Evolutionary conservation across 2,113 vertebrate genomes (phyloP).

Genomic region (Dryoscopus gambensis): DNA sequence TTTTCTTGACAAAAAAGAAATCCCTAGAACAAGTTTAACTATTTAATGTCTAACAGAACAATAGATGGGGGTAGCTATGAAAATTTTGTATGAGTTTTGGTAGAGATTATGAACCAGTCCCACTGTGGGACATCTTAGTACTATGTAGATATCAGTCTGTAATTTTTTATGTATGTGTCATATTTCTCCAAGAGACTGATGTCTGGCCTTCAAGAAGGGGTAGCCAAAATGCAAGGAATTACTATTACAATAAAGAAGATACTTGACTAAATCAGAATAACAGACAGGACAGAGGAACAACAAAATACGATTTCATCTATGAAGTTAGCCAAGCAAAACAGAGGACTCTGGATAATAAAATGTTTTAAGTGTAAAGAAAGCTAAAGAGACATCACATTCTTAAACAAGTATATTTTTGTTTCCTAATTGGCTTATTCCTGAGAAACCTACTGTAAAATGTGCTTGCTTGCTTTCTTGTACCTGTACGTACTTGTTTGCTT

Average conservation of each 20-base stretch:
- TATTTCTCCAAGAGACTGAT: neutral
- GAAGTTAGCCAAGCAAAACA: neutral
- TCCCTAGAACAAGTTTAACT: neutral
- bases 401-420: neutral
- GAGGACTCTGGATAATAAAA: neutral
- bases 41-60: neutral
- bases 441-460: neutral
- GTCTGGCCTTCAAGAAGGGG: neutral
- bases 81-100: neutral
- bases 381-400: neutral
- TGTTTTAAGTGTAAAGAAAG: neutral
- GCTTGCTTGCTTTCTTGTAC: neutral
- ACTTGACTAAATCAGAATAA: neutral
- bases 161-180: neutral
- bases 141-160: neutral
- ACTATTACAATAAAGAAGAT: neutral
- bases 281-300: neutral
- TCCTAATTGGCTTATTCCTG: neutral
- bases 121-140: neutral
- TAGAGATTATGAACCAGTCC: accelerated
- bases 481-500: neutral
- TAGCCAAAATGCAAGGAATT: neutral
- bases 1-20: neutral
- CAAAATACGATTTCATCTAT: neutral
- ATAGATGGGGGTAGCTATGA: neutral